Evolutionary conservation across 2,113 vertebrate genomes (phyloP).

Genomic region (Fulica atra): DNA sequence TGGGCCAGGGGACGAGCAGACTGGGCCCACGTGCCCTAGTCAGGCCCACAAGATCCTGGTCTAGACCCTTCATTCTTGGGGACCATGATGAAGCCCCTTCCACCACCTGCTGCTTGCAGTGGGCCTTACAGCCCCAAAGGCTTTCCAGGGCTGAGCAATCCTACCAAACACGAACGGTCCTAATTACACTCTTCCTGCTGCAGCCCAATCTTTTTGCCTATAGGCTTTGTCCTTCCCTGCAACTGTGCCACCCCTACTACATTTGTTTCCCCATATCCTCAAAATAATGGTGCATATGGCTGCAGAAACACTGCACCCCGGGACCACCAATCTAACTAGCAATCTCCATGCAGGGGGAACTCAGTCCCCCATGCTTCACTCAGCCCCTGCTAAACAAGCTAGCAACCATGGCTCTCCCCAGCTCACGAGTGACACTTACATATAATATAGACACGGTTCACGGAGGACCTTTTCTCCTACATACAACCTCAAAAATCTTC

Average conservation of each 20-base stretch:
- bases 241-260: background rate
- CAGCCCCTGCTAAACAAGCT: background rate
- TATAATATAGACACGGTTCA: accelerated
- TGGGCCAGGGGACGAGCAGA: too few relatives aligned
- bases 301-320: background rate
- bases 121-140: background rate
- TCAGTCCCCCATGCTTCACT: accelerated
- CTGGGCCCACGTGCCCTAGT: accelerated
- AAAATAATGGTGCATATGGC: accelerated
- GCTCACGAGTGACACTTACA: background rate
- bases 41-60: accelerated
- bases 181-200: background rate
- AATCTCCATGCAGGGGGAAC: background rate
- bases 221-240: background rate
- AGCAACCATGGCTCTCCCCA: background rate
- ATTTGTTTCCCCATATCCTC: background rate
- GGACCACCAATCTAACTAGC: accelerated
- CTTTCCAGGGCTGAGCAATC: background rate
- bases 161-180: background rate
- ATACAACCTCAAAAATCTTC: background rate
- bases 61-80: background rate
- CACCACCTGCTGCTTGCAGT: background rate
- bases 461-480: background rate
- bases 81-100: background rate
- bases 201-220: background rate